These are phyloP conservation scores for Papilio xuthus DNA, from an alignment of 1,140 invertebrate species.

Conservation along the genomic window DNA sequence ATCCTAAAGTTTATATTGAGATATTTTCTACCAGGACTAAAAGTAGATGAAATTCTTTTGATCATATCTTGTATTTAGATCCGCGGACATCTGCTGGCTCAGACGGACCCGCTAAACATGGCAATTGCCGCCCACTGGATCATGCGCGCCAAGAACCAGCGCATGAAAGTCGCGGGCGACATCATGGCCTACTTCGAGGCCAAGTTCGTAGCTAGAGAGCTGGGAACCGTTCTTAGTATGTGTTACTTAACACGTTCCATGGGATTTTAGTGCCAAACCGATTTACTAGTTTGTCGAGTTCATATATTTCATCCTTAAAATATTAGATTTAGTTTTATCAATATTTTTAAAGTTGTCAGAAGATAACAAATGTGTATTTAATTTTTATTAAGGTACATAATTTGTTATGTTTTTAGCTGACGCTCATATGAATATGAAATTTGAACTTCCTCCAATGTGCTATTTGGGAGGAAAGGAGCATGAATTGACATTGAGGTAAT, in stretches of 20 bases:
- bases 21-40: too few relatives aligned
- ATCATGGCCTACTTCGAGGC: slow-evolving; percentile 69
- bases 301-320: too few relatives aligned
- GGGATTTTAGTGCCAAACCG: background rate
- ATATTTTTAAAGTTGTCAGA: background rate
- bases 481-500: slow-evolving; percentile 88
- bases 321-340: too few relatives aligned
- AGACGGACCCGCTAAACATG: slow-evolving; percentile 88
- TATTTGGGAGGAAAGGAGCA: slow-evolving; percentile 95
- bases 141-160: slow-evolving; percentile 57
- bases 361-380: background rate
- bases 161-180: background rate
- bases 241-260: background rate
- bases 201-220: slow-evolving; percentile 59
- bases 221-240: slow-evolving; percentile 59
- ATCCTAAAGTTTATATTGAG: too few relatives aligned
- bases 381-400: background rate
- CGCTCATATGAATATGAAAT: slow-evolving; percentile 96
- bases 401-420: slow-evolving; percentile 85
- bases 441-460: slow-evolving; percentile 97
- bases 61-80: slow-evolving; percentile 84
- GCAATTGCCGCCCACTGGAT: slow-evolving; percentile 69
- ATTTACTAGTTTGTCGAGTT: too few relatives aligned
- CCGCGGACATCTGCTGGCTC: slow-evolving; percentile 90
- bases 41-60: background rate